Evolutionary conservation across 1,140 invertebrate genomes (phyloP).

Genomic region (Temnothorax nylanderi): DNA sequence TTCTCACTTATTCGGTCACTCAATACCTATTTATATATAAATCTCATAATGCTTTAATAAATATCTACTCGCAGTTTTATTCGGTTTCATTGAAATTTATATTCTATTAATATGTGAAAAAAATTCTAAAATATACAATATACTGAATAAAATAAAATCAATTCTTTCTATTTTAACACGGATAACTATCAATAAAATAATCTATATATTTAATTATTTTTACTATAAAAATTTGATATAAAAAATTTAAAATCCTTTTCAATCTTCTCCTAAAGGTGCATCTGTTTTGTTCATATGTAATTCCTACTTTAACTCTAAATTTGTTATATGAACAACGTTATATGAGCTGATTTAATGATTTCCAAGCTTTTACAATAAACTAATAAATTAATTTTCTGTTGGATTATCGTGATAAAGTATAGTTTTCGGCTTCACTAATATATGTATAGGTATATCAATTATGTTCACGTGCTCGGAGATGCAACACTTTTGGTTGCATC

Average conservation of each 20-base stretch:
- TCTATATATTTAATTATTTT: neutral
- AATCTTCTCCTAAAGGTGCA: no score
- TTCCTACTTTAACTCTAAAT: neutral
- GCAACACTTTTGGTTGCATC: slow-evolving; percentile 38
- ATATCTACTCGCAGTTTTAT: neutral
- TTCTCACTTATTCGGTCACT: neutral
- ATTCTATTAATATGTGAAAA: neutral
- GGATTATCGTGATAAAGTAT: slow-evolving; percentile 30
- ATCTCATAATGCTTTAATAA: no score
- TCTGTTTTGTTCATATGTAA: neutral
- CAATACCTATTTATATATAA: neutral
- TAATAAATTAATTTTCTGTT: slow-evolving; percentile 25
- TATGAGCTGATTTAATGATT: neutral
- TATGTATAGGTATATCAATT: neutral
- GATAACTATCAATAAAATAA: neutral
- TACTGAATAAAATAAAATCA: neutral
- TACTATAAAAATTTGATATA: neutral
- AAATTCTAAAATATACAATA: neutral
- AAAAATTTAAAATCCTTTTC: neutral
- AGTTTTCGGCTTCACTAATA: neutral
- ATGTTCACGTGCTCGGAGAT: neutral
- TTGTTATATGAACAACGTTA: neutral
- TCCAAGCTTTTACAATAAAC: neutral
- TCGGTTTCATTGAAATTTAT: neutral
- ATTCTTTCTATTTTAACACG: neutral